Base-by-base conservation (phyloP, 1,140 invertebrate species). In the Dendroctonus valens region DNA sequence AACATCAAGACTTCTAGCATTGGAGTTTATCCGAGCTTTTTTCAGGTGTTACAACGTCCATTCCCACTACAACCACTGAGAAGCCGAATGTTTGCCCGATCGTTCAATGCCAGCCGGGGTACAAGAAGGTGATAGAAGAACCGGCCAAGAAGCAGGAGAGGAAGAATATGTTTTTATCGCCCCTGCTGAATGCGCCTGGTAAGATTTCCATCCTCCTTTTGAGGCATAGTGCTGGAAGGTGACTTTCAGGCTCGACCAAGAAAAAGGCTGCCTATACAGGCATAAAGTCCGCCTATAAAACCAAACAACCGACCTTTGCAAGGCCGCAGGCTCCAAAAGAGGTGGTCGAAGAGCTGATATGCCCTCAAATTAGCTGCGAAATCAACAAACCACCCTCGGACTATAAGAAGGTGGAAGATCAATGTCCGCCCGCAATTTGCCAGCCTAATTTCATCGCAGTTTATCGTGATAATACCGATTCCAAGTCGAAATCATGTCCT, bases 401-500 rank as follows among this genome's bases (percentile, higher is more conserved):
- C 5, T 67, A 59, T 44, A 73, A 70, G 4, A 73, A 73, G 38
- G 64, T 68, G 0, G 59, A 75, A 11, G 76, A 78, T 7, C 70
- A 77, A 0, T 89, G 87, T 68, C 79, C 82, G 2, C 76, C 83
- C 14, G 81, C 82, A 4, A 73, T 75, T 48, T 89, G 87, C 70
- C 87, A 86, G 0, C 76, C 79, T 0, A 79, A 80, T 3, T 89
- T 85, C 66, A 80, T 78, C 54, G 78, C 69, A 39, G 69, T 71
- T 54, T 67, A 65, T 0, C 71, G 72, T 50, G 15, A 60, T 7
- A 40, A 40, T 41, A 37, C 42, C 2, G 49, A 61, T 61, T 41
- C 52, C 46, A 42, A 49, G 8, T 8, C 58, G 11, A 68, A 68
- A 50, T 44, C 40, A 7, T 70, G 68, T 54, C 67, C 64, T 44